A percentile compares a stretch with the other conserved stretches of the same genome.
These are phyloP conservation scores for Steatornis caripensis DNA, from an alignment of 2,113 vertebrate species.

Conservation along the genomic window DNA sequence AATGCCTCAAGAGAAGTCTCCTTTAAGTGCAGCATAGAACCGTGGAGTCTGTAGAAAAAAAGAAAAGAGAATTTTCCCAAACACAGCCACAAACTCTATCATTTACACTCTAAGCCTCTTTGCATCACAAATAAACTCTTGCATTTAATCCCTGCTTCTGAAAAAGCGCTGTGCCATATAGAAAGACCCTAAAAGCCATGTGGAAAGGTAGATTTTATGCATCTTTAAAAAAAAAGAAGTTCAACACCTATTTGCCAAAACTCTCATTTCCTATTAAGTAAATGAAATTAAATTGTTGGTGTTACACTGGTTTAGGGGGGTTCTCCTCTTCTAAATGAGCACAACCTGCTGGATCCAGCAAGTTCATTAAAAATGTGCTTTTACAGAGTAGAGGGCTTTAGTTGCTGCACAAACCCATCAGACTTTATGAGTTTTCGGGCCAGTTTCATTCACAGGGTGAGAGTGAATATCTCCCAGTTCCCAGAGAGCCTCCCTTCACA, in stretches of 20 bases:
- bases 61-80: slow-evolving; percentile 12
- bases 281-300: slow-evolving; percentile 54
- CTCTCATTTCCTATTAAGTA: slow-evolving; percentile 68
- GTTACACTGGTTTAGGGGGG: slow-evolving; percentile 15
- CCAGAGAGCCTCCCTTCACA: not conserved
- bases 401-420: not conserved
- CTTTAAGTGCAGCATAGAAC: not conserved
- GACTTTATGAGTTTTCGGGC: slow-evolving; percentile 38
- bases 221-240: not conserved
- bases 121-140: not conserved
- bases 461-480: slow-evolving; percentile 17
- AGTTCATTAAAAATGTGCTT: slow-evolving; percentile 42
- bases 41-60: not conserved
- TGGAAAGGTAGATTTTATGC: not conserved
- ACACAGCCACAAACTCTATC: not conserved
- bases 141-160: not conserved
- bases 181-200: not conserved
- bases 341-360: slow-evolving; percentile 5
- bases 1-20: not conserved
- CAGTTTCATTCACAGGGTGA: not conserved
- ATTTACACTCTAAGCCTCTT: not conserved
- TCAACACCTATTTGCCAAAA: slow-evolving; percentile 37
- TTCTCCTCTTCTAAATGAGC: slow-evolving; percentile 49
- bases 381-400: slow-evolving; percentile 16
- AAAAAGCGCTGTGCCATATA: not conserved